Percentiles rank a stretch among this genome's conserved stretches.
Conservation (phyloP, 2,113 vertebrate species). For the Riparia riparia region DNA sequence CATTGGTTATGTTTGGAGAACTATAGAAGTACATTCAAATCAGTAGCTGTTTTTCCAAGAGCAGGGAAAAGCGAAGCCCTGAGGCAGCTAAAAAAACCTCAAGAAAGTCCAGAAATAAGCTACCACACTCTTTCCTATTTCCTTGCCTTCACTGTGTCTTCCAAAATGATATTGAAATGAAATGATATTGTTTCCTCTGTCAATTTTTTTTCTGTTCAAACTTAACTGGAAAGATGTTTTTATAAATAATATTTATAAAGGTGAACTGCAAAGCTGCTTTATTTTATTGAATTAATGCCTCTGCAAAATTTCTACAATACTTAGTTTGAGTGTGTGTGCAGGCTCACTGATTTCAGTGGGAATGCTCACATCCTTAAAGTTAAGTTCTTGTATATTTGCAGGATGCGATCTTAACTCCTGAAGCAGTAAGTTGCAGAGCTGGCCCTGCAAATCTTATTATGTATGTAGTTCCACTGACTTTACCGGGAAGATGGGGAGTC, state of each 20-base stretch:
- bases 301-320: conserved; percentile 1
- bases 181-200: conserved; percentile 42
- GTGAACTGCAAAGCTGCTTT: conserved; percentile 73
- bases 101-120: conserved; percentile 71
- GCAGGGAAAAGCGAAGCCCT: conserved; percentile 47
- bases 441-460: background rate
- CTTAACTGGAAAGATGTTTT: conserved; percentile 67
- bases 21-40: conserved; percentile 45
- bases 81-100: conserved; percentile 68
- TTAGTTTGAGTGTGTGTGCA: background rate
- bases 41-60: conserved; percentile 69
- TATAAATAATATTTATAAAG: conserved; percentile 76
- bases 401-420: background rate
- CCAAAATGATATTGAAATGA: conserved; percentile 54
- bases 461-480: conserved; percentile 43
- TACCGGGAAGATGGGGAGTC: background rate
- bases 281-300: background rate
- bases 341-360: background rate
- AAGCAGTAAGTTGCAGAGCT: conserved; percentile 34
- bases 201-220: conserved; percentile 44
- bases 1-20: conserved; percentile 60
- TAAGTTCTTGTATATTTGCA: background rate
- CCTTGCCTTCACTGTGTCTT: conserved; percentile 24
- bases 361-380: background rate
- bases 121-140: conserved; percentile 30